Base-by-base conservation (phyloP, 2,113 vertebrate species). In the Anas platyrhynchos region DNA sequence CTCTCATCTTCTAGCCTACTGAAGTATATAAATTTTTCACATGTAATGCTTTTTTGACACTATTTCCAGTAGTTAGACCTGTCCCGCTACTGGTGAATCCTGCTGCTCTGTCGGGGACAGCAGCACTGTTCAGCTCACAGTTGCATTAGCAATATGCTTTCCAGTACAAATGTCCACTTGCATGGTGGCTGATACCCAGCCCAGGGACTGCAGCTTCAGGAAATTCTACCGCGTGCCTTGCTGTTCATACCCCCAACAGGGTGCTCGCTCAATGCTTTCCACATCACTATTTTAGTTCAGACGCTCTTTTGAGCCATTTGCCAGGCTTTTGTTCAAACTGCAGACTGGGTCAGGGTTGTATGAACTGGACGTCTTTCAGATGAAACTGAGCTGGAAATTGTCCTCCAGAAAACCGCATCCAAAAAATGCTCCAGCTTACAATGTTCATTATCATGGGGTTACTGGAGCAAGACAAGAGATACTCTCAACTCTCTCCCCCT, bases 281-380 rank as follows among this genome's bases (percentile, higher is more conserved):
- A 16, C 0, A 0, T 41, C 9, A 16, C 26, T 36, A 18, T 11
- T 43, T 55, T 44, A 95, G 44, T 15, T 86, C 14, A 69, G 50
- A 38, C 3, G 22, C 55, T 44, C 11, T 59, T 92, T 31, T 63
- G 58, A 36, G 77, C 36, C 2, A 2, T 73, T 69, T 61, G 14
- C 21, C 29, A 66, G 32, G 10, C 10, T 76, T 26, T 61, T 16
- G 14, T 72, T 56, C 62, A 52, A 14, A 17, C 50, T 55, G 10
- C 55, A 34, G 16, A 27, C 7, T 1, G 0, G 7, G 63, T 83
- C 38, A 73, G 25, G 48, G n/a, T 7, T 31, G 11, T 16, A 50
- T 1, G 1, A 74, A 16, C 4, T 1, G 3, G 2, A 14, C 0
- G 1, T 32, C 34, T 69, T 76, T 68, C 58, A 65, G 52, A 16